Conservation (phyloP, 2,113 vertebrate genomes). For the Sus scrofa region T2T-Sscrofa CM000824.6:133223001-133223500, state of each 20-base stretch:
- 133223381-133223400: background rate
- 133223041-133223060: background rate
- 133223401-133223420: slow-evolving; percentile 9
- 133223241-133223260: background rate
- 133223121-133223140: slow-evolving; percentile 2
- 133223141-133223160: background rate
- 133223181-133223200: slow-evolving; percentile 21
- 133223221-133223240: slow-evolving; percentile 51
- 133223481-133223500: background rate
- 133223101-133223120: slow-evolving; percentile 17
- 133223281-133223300: background rate
- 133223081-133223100: background rate
- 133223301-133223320: background rate
- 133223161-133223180: background rate
- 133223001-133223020: slow-evolving; percentile 33
- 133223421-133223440: slow-evolving; percentile 5
- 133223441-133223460: background rate
- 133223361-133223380: background rate
- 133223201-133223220: slow-evolving; percentile 44
- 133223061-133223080: background rate
- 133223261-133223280: background rate
- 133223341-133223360: background rate
- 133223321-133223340: slow-evolving; percentile 12
- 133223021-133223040: slow-evolving; percentile 3
- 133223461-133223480: slow-evolving; percentile 7